Conservation (phyloP, 2,113 vertebrate genomes). For the Cyanoderma ruficeps region DNA sequence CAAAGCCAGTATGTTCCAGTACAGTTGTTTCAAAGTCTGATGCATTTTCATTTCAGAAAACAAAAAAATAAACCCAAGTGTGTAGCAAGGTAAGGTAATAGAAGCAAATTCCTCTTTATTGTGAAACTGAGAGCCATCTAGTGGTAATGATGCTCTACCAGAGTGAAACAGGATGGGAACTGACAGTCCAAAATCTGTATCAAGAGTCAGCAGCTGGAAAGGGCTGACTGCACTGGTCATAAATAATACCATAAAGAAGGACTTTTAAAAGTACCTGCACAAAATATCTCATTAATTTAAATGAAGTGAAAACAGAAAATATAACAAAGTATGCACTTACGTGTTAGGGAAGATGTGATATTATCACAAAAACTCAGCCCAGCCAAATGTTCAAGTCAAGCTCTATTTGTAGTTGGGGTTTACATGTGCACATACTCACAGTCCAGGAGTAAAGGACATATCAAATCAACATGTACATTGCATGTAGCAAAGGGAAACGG, state of each 20-base stretch:
- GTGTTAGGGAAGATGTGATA: background rate
- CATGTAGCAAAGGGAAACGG: background rate
- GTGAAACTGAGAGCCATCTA: conserved; percentile 68
- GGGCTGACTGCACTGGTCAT: background rate
- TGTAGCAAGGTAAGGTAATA: background rate
- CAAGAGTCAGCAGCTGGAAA: background rate
- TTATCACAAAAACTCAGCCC: background rate
- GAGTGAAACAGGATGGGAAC: background rate
- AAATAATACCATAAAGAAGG: background rate
- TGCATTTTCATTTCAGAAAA: background rate
- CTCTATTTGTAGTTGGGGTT: background rate
- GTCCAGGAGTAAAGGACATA: background rate
- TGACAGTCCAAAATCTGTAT: accelerated
- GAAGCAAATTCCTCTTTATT: background rate
- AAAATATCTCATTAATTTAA: background rate
- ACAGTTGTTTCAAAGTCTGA: background rate
- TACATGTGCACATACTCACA: background rate
- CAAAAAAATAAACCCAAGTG: background rate
- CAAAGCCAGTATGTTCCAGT: background rate
- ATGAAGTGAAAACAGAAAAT: background rate
- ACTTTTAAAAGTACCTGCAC: background rate
- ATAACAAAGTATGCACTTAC: background rate
- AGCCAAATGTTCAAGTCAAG: background rate
- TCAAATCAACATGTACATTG: background rate
- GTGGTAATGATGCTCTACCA: background rate